These are phyloP conservation scores for Casuarius casuarius DNA, from an alignment of 2,113 vertebrate species.

Conservation along the genomic window DNA sequence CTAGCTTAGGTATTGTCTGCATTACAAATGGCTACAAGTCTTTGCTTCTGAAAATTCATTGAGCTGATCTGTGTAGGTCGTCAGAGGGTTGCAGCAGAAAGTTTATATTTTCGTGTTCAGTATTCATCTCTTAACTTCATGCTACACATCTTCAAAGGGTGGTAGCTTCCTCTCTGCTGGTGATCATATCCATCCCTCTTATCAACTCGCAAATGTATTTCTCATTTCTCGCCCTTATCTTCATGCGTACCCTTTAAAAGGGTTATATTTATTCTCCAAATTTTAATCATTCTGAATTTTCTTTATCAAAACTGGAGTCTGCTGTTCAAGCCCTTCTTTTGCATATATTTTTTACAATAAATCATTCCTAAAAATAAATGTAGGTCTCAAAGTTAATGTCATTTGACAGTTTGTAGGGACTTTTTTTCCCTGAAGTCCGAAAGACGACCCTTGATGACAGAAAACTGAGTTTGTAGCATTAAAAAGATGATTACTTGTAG, in stretches of 20 bases:
- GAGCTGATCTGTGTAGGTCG: neutral
- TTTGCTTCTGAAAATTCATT: neutral
- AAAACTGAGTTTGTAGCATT: neutral
- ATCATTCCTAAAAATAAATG: neutral
- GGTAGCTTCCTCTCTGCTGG: neutral
- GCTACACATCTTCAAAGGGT: neutral
- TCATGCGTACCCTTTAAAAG: neutral
- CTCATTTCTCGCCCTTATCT: neutral
- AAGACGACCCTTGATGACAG: neutral
- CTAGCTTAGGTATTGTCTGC: neutral
- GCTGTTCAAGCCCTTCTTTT: neutral
- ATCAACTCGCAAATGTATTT: neutral
- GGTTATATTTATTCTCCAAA: neutral
- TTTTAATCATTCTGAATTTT: neutral
- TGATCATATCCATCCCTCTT: neutral
- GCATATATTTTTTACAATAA: neutral
- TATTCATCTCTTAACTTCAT: neutral
- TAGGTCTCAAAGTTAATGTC: neutral
- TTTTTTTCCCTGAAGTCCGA: neutral
- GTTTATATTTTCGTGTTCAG: neutral
- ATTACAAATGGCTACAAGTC: accelerated
- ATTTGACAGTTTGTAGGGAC: neutral
- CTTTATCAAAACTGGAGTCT: neutral
- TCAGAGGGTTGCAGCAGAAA: neutral
- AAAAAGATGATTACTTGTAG: neutral